Evolutionary conservation across 2,888 invertebrate species (phyloP).

Genomic region (Athalia rosae): DNA sequence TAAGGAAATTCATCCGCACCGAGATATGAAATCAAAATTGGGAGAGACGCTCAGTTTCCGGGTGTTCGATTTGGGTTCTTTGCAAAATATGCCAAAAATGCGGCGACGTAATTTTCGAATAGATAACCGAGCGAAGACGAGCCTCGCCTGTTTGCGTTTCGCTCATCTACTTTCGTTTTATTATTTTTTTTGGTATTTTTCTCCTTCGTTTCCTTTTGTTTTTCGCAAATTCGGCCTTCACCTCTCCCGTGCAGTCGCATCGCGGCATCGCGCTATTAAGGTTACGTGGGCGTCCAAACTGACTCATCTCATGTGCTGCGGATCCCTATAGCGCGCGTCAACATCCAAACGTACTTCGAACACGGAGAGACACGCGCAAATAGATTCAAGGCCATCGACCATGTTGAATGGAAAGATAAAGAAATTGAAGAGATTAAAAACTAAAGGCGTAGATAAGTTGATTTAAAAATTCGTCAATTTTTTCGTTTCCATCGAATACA

Average conservation of each 20-base stretch:
- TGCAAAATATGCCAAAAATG: background rate
- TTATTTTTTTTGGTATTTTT: constrained; percentile 5
- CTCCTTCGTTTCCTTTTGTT: background rate
- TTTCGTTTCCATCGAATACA: no score
- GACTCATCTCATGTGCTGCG: constrained; percentile 23
- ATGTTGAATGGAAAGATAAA: background rate
- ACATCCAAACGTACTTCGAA: constrained; percentile 32
- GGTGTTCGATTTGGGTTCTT: no score
- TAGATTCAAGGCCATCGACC: constrained; percentile 36
- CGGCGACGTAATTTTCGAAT: background rate
- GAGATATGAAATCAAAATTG: no score
- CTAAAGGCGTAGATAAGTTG: background rate
- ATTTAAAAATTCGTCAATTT: no score
- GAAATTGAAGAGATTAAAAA: background rate
- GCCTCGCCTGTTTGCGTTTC: no score
- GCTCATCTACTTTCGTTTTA: no score
- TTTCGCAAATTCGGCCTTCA: constrained; percentile 18
- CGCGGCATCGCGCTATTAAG: constrained; percentile 27
- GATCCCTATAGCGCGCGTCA: constrained; percentile 24
- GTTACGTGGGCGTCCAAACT: constrained; percentile 41
- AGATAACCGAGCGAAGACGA: background rate
- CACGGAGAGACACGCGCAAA: constrained; percentile 28
- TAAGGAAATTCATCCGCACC: no score
- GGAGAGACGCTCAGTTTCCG: no score
- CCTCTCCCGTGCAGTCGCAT: constrained; percentile 2